These are phyloP conservation scores for Drosophila parabipectinata DNA, from an alignment of 1,140 invertebrate species.

Conservation along the genomic window DNA sequence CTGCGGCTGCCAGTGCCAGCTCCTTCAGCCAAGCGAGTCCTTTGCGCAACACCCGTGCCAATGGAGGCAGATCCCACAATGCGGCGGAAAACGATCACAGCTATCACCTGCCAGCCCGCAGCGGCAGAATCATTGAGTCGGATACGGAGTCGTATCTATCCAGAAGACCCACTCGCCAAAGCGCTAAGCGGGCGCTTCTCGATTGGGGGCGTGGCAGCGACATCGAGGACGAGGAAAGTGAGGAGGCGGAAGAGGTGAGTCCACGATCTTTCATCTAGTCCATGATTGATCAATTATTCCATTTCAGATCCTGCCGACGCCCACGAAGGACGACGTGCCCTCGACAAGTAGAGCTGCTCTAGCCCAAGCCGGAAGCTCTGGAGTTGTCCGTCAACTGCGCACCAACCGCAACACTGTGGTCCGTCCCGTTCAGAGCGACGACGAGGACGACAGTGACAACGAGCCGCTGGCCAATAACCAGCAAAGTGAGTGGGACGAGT, in stretches of 20 bases:
- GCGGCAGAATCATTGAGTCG: constrained; percentile 74
- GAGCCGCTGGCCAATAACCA: constrained; percentile 79
- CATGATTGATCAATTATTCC: neutral
- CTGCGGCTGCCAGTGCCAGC: constrained; percentile 30
- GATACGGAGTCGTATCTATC: constrained; percentile 77
- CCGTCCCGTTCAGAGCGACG: constrained; percentile 46
- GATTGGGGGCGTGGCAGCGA: constrained; percentile 76
- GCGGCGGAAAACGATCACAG: constrained; percentile 80
- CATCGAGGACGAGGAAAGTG: constrained; percentile 64
- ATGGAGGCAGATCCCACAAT: constrained; percentile 53
- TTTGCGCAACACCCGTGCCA: constrained; percentile 69
- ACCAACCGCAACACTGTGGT: constrained; percentile 79
- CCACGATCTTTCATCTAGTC: too few species aligned
- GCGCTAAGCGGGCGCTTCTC: constrained; percentile 68
- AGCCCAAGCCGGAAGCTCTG: constrained; percentile 11
- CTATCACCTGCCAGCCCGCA: constrained; percentile 78
- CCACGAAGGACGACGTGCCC: constrained; percentile 76
- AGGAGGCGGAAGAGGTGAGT: constrained; percentile 75
- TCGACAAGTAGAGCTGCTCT: constrained; percentile 72
- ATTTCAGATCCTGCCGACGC: constrained; percentile 77
- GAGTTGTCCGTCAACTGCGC: constrained; percentile 63
- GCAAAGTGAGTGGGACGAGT: constrained; percentile 56
- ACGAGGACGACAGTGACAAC: constrained; percentile 75
- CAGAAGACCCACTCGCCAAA: constrained; percentile 67
- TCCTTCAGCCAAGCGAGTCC: constrained; percentile 60